Conservation (phyloP, 2,797 vertebrate genomes). For the Tragelaphus oryx region DNA sequence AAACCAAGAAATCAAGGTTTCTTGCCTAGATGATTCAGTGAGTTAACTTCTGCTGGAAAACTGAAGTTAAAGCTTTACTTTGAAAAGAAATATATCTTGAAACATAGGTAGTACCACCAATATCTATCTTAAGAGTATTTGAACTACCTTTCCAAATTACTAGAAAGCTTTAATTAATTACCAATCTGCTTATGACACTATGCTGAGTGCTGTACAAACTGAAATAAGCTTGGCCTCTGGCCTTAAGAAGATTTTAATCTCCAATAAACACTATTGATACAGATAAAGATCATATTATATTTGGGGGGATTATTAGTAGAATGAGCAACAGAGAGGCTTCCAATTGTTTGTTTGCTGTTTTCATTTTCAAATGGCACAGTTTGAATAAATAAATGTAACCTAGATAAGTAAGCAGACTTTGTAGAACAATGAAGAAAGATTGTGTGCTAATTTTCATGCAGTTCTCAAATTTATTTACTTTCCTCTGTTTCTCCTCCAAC, state of each 20-base stretch:
- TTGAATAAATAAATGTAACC: not conserved
- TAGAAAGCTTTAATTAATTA: conserved; percentile 18
- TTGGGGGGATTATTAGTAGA: not conserved
- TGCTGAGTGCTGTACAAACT: not conserved
- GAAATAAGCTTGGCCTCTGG: conserved; percentile 16
- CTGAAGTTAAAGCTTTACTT: conserved; percentile 4
- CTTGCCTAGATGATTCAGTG: not conserved
- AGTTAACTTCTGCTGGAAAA: not conserved
- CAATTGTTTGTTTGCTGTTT: conserved; percentile 14
- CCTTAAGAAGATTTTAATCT: conserved; percentile 29
- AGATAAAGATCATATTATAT: conserved; percentile 1
- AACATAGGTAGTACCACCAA: not conserved
- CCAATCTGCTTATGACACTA: not conserved
- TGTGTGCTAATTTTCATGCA: not conserved
- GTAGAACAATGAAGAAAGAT: not conserved
- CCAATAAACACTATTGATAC: not conserved
- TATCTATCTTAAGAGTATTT: conserved; percentile 6
- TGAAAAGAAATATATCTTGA: not conserved
- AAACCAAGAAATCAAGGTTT: not conserved
- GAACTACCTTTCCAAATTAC: conserved; percentile 27
- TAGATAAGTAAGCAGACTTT: not conserved
- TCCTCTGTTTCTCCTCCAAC: not conserved
- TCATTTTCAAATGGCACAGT: conserved; percentile 23
- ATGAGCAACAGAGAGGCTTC: not conserved
- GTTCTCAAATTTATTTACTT: not conserved